These are phyloP conservation scores for Alouatta palliata DNA, from an alignment of 2,113 vertebrate species.

Conservation along the genomic window DNA sequence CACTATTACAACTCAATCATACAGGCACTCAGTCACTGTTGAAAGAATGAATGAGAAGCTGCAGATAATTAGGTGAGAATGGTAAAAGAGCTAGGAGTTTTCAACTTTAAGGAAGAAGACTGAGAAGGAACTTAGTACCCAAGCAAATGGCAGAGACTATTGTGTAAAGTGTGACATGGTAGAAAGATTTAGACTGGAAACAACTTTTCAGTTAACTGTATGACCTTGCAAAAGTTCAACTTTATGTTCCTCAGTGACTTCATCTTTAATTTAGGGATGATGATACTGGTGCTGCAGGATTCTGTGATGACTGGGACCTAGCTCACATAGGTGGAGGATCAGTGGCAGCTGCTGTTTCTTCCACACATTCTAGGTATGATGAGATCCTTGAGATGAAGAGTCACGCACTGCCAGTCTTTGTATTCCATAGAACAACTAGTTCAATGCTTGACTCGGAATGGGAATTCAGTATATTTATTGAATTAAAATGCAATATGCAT, in stretches of 20 bases:
- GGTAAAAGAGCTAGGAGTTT: background rate
- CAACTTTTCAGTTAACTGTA: background rate
- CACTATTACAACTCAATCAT: background rate
- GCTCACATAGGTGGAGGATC: background rate
- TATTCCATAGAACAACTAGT: background rate
- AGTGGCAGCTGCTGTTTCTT: background rate
- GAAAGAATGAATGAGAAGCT: background rate
- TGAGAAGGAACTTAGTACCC: background rate
- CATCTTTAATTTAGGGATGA: background rate
- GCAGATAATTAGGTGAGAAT: background rate
- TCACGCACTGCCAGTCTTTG: background rate
- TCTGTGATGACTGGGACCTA: too few species aligned
- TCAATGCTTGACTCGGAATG: background rate
- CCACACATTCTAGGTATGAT: background rate
- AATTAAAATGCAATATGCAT: background rate
- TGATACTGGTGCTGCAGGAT: too few species aligned
- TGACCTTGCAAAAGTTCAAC: background rate
- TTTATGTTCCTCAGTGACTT: background rate
- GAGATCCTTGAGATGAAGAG: background rate
- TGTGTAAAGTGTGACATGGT: background rate
- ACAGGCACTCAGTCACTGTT: background rate
- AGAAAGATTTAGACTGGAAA: background rate
- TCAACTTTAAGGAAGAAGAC: background rate
- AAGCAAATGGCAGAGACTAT: background rate
- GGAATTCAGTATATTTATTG: background rate